These are phyloP conservation scores for Dicyrtoma fusca DNA, from an alignment of 2,888 invertebrate genomes.

Conservation along the genomic window DNA sequence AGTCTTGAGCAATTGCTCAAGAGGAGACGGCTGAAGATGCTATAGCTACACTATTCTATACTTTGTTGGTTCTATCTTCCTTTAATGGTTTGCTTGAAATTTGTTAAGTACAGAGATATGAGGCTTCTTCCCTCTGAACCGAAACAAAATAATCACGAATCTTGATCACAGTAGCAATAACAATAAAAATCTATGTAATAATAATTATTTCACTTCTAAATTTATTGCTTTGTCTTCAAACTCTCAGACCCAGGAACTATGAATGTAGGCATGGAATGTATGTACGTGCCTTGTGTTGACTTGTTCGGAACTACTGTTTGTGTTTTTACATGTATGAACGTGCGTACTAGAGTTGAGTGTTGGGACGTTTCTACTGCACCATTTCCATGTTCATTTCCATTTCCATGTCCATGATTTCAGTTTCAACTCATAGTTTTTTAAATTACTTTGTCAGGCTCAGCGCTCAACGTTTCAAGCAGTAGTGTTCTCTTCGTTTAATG, in stretches of 20 bases:
- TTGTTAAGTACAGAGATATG: too few species aligned
- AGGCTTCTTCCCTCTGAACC: conserved; percentile 25
- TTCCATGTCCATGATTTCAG: too few species aligned
- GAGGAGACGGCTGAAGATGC: too few species aligned
- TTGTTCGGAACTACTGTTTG: not conserved
- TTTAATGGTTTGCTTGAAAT: conserved; percentile 3
- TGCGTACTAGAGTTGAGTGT: too few species aligned
- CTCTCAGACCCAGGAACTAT: not conserved
- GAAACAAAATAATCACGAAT: not conserved
- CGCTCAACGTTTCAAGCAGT: too few species aligned
- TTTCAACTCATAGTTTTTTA: too few species aligned
- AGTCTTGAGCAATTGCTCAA: too few species aligned
- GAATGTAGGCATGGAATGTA: not conserved
- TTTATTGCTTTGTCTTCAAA: not conserved
- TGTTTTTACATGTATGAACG: not conserved
- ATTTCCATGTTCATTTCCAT: too few species aligned
- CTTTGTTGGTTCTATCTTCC: not conserved
- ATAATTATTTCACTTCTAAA: conserved; percentile 12
- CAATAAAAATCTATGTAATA: conserved; percentile 6
- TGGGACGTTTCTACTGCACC: too few species aligned
- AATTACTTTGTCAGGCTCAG: too few species aligned
- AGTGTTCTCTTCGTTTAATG: too few species aligned
- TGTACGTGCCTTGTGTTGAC: not conserved
- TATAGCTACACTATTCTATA: too few species aligned
- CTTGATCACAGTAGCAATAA: not conserved